Evolutionary conservation across 2,888 invertebrate genomes (phyloP), one percentile per base, ranked within the genome.

Genomic region (Caenorhabditis sp.): DNA sequence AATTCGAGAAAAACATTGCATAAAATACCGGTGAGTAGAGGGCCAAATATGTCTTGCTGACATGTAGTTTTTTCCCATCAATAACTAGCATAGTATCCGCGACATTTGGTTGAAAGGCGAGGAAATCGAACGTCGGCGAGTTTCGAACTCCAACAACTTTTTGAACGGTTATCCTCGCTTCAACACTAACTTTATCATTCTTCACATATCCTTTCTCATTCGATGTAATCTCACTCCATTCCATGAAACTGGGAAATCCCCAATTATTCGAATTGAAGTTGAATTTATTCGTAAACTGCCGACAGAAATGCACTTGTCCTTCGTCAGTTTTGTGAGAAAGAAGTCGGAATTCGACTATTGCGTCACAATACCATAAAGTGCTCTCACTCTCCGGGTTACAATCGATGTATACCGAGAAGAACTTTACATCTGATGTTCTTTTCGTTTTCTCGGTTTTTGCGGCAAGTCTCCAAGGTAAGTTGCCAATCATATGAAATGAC

Each of bases 221-320:
- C 43, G 64, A 59, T 25, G 61, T 62, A 25, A 75, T 65, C 14
- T 84, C 83, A 14, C 63, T 72, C 83, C 83, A 87, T 21, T 85
- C 85, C 76, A 86, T 84, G 67, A 87, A 87, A 1, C 83, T 81
- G 14, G 87, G 87, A 62, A 87, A 87, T 1, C 87, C 87, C 87
- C 87, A 87, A 66, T 87, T 87, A 73, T 86, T 86, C 59, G 84
- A 85, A 61, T 83, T 85, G 69, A 68, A 86, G 67, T 83, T 85
- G 79, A 87, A 87, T 57, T 84, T 84, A 77, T 87, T 87, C 14
- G 82, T 84, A 76, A 87, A 87, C 73, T 84, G 77, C 26, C 83
- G 69, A 1, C 81, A 78, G 63, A 82, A 84, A 38, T 78, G 65
- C 25, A 67, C 59, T 12, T 70, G 65, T 1, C 49, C 61, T 36